Evolutionary conservation across 1,140 invertebrate species (phyloP).

Genomic region (Atta texana): DNA sequence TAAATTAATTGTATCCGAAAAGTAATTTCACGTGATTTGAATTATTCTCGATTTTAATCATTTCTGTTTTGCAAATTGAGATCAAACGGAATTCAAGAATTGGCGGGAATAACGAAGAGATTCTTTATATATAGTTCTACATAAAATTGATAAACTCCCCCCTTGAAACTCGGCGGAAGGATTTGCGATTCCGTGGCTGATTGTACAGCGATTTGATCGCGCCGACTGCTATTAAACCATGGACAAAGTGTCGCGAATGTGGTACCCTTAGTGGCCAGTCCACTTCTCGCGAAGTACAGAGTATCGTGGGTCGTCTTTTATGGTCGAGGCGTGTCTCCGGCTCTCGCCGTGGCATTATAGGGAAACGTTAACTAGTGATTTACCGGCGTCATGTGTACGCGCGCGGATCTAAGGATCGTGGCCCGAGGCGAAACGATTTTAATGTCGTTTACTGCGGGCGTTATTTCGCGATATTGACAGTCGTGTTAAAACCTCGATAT

Average conservation of each 20-base stretch:
- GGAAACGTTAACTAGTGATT: slow-evolving; percentile 79
- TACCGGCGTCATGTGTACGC: slow-evolving; percentile 74
- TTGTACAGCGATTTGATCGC: slow-evolving; percentile 23
- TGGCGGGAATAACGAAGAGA: no score
- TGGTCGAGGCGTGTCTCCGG: slow-evolving; percentile 79
- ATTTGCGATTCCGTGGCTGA: slow-evolving; percentile 1
- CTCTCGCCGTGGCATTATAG: slow-evolving; percentile 73
- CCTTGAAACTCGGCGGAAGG: not conserved
- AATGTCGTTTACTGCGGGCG: slow-evolving; percentile 60
- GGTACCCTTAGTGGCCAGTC: slow-evolving; percentile 28
- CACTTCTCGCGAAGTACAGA: slow-evolving; percentile 40
- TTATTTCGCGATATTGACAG: slow-evolving; percentile 72
- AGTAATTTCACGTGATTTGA: slow-evolving; percentile 14
- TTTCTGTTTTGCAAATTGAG: not conserved
- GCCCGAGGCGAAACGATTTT: slow-evolving; percentile 56
- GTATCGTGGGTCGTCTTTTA: slow-evolving; percentile 79
- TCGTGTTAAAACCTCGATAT: slow-evolving; percentile 63
- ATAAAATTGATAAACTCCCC: not conserved
- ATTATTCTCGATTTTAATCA: not conserved
- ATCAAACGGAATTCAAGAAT: not conserved
- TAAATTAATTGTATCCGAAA: slow-evolving; percentile 17
- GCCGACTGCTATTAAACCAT: slow-evolving; percentile 36
- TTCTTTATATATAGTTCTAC: not conserved
- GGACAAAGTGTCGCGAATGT: slow-evolving; percentile 55
- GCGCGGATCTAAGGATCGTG: slow-evolving; percentile 46